Evolutionary conservation across 30 jellyfish, hydroid and myxozoan species (phyloP), one percentile per base, ranked within the genome.

Genomic region (Chironex yamaguchii): DNA sequence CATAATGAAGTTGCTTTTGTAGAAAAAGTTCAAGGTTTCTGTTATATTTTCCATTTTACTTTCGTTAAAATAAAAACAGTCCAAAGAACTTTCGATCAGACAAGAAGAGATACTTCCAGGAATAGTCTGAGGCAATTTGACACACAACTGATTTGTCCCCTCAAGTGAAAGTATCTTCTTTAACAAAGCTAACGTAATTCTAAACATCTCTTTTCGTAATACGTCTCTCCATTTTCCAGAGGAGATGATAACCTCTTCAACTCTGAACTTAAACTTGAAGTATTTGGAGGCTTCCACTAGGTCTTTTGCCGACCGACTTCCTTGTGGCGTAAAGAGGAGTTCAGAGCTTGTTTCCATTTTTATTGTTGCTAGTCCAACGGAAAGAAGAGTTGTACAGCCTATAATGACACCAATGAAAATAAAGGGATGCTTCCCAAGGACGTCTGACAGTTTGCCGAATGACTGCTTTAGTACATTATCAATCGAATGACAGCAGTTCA

Each of bases 331-430:
- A 75, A 79, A 88, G 4, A 94, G 48, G 27, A 85, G 49, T 71
- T 94, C 99, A 29, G 90, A 75, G 2, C 91, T 89, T 68, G 34
- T 80, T 76, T 91, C 96, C 86, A 71, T 69, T 29, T 85, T 79
- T 76, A 76, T 54, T 26, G 62, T 62, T 34, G 51, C 85, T 42
- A 91, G 51, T 1, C 98, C 98, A 3, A 91, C 48, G 1, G 91
- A 68, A 42, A 91, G 87, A 4, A 31, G 17, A 6, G 17, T 42
- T 17, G 58, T 17, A 6, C 9, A 6, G 17, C 9, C 17, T 17
- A 42, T 6, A 42, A 17, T 9, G 17, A 17, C 58, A 42, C 9
- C 17, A 9, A 42, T 6, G 9, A 17, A 42, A 6, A 42, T 42
- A 42, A 6, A 42, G 17, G 17, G 58, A 42, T 42, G 58, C 17